A percentile compares a stretch with the other conserved stretches of the same genome.
Evolutionary conservation across 2,797 vertebrate species (phyloP).

Genomic region (Paramormyrops hopkinsi): DNA sequence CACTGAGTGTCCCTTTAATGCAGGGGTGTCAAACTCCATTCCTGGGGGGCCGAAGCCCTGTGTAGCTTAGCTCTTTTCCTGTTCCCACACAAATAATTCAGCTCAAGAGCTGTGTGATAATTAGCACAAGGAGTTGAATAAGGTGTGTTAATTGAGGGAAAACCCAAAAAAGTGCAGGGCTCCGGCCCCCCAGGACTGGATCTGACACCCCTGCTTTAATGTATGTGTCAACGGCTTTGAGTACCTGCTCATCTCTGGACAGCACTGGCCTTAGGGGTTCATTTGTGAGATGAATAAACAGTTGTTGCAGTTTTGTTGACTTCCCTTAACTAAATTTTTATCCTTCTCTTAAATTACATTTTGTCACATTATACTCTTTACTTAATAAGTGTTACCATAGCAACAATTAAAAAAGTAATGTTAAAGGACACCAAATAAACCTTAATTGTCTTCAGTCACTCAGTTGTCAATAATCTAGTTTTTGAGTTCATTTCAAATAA

Average conservation of each 20-base stretch:
- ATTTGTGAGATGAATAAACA: background rate
- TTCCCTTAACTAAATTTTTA: background rate
- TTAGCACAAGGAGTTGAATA: background rate
- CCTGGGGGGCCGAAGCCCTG: background rate
- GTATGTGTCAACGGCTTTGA: background rate
- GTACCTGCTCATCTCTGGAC: background rate
- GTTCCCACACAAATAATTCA: background rate
- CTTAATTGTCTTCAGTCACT: background rate
- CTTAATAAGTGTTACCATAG: background rate
- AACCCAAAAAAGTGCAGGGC: background rate
- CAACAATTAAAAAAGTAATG: background rate
- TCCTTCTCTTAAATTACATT: background rate
- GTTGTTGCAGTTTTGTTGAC: background rate
- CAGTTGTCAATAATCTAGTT: constrained; percentile 28
- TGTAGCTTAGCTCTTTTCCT: background rate
- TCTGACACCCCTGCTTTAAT: background rate
- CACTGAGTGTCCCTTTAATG: background rate
- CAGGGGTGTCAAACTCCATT: background rate
- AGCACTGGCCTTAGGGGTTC: background rate
- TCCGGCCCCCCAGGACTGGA: background rate
- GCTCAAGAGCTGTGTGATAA: background rate
- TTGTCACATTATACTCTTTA: background rate
- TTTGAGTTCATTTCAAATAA: constrained; percentile 12
- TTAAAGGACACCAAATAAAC: background rate
- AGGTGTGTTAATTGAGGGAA: background rate